These are phyloP conservation scores for Rutilus rutilus DNA, from an alignment of 2,113 vertebrate species.

Conservation along the genomic window DNA sequence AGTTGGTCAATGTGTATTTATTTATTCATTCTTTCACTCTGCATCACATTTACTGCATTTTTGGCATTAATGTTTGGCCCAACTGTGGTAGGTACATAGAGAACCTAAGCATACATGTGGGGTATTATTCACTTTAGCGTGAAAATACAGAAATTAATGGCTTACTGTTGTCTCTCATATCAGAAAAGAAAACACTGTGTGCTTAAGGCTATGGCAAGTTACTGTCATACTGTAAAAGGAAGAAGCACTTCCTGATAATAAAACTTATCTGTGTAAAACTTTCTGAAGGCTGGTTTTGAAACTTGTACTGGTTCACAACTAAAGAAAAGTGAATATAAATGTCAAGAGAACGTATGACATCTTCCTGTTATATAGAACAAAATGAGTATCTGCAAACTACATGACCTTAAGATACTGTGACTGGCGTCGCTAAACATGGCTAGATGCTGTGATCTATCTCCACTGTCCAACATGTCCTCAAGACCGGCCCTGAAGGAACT, in stretches of 20 bases:
- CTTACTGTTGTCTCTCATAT: neutral
- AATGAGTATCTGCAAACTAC: slow-evolving; percentile 27
- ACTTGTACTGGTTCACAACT: slow-evolving; percentile 4
- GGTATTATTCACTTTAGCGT: slow-evolving; percentile 8
- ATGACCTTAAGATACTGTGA: slow-evolving; percentile 28
- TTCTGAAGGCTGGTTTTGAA: slow-evolving; percentile 13
- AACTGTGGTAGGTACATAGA: slow-evolving; percentile 16
- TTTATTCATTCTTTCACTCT: slow-evolving; percentile 10
- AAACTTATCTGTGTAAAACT: slow-evolving; percentile 38
- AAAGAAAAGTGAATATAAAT: slow-evolving; percentile 8
- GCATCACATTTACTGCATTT: slow-evolving; percentile 23
- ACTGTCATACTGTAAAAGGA: slow-evolving; percentile 33
- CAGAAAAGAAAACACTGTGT: slow-evolving; percentile 9
- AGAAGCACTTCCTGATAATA: slow-evolving; percentile 35
- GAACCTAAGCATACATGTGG: slow-evolving; percentile 21
- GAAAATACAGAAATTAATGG: slow-evolving; percentile 20
- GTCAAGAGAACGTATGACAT: slow-evolving; percentile 23
- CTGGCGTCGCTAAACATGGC: slow-evolving; percentile 35
- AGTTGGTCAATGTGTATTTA: slow-evolving; percentile 12
- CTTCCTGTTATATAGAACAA: slow-evolving; percentile 16
- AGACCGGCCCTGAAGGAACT: slow-evolving; percentile 1
- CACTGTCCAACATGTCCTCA: neutral
- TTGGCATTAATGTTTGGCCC: slow-evolving; percentile 38
- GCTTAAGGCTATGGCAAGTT: slow-evolving; percentile 37
- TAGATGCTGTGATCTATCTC: slow-evolving; percentile 23